Conservation (phyloP, 2,113 vertebrate species). For the Pseudolaguvia tuberculata region DNA sequence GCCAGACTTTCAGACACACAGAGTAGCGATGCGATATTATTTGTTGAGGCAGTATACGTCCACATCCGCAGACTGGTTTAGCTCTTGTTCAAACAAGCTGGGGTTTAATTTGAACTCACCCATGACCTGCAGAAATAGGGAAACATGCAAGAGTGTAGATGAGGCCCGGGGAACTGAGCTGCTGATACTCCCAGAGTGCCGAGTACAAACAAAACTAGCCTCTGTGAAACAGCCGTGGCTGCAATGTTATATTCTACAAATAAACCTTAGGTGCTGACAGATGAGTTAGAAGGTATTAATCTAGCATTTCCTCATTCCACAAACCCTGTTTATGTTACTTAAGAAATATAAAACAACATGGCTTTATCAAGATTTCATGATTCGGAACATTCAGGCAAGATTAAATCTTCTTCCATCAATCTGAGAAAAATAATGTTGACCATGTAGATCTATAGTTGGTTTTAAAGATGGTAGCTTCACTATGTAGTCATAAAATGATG, state of each 20-base stretch:
- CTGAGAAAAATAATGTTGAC: neutral
- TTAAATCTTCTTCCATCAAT: neutral
- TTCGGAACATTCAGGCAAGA: neutral
- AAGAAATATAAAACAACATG: neutral
- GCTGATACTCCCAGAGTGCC: conserved; percentile 35
- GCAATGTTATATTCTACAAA: conserved; percentile 38
- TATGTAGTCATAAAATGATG: conserved; percentile 33
- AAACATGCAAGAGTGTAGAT: conserved; percentile 25
- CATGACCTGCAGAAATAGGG: conserved; percentile 30
- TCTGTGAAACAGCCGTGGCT: conserved; percentile 6
- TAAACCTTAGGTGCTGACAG: conserved; percentile 32
- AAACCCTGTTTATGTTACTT: conserved; percentile 4
- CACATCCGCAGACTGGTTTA: conserved; percentile 9
- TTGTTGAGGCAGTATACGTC: conserved; percentile 23
- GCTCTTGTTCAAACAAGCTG: conserved; percentile 24
- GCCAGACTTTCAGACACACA: conserved; percentile 16
- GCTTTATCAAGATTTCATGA: too few relatives aligned
- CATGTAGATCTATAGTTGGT: too few relatives aligned
- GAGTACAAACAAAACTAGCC: conserved; percentile 24
- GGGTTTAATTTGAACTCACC: conserved; percentile 34
- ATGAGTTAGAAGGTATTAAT: conserved; percentile 9
- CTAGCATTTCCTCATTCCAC: conserved; percentile 12
- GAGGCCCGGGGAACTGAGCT: neutral
- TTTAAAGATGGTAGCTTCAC: too few relatives aligned
- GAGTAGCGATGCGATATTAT: conserved; percentile 22